These are phyloP conservation scores for Calameuta pallipes DNA, from an alignment of 2,888 invertebrate species.

Conservation along the genomic window DNA sequence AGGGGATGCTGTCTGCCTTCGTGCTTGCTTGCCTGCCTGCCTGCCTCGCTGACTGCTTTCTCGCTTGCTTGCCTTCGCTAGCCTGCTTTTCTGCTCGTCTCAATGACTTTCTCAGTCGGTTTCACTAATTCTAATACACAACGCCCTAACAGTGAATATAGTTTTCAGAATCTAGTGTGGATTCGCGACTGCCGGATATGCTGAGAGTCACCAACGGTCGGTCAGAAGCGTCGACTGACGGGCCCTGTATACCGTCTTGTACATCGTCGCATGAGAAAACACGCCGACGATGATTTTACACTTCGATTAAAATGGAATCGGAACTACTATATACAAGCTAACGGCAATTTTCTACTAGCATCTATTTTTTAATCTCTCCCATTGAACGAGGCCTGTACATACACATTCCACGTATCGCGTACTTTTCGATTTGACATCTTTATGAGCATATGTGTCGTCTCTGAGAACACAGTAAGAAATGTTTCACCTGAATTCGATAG, in stretches of 20 bases:
- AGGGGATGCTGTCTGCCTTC: conserved; percentile 32
- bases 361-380: background rate
- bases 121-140: background rate
- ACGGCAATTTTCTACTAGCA: background rate
- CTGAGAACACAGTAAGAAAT: background rate
- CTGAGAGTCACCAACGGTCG: background rate
- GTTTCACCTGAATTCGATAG: background rate
- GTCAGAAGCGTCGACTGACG: background rate
- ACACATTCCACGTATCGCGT: background rate
- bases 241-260: background rate
- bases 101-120: conserved; percentile 8
- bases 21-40: conserved; percentile 19
- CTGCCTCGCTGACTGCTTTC: conserved; percentile 11
- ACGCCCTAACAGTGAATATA: background rate
- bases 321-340: background rate
- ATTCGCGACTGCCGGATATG: background rate
- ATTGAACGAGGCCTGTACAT: background rate
- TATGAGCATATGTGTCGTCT: background rate
- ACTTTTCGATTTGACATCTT: background rate
- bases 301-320: background rate
- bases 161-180: background rate
- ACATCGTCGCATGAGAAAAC: background rate
- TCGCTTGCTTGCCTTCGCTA: conserved; percentile 8
- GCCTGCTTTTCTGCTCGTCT: conserved; percentile 3
- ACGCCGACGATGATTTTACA: background rate